Evolutionary conservation across 2,888 invertebrate genomes (phyloP).

Genomic region (Lydus trimaculatus): DNA sequence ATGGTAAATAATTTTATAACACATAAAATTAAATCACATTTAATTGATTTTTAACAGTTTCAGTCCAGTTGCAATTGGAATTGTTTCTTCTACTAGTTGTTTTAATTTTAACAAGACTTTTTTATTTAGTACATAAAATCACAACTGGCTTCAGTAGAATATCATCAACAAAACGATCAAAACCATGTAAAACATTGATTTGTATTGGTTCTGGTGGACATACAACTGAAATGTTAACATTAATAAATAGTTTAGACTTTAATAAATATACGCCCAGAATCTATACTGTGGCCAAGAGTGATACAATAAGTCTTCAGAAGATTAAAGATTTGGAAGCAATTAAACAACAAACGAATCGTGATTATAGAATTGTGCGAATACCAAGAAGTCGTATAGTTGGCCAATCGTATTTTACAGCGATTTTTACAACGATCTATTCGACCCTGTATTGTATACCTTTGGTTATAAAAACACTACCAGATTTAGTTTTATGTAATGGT

Average conservation of each 20-base stretch:
- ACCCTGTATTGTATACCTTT: constrained; percentile 73
- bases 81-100: constrained; percentile 44
- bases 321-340: constrained; percentile 64
- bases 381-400: constrained; percentile 87
- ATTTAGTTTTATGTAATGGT: constrained; percentile 90
- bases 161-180: constrained; percentile 42
- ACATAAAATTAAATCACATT: neutral
- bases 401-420: constrained; percentile 82
- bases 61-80: constrained; percentile 44
- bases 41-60: constrained; percentile 26
- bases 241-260: constrained; percentile 71
- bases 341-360: constrained; percentile 41
- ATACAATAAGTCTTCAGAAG: constrained; percentile 77
- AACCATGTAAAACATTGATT: constrained; percentile 63
- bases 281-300: constrained; percentile 81
- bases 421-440: constrained; percentile 80
- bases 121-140: constrained; percentile 56
- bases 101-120: constrained; percentile 49
- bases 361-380: constrained; percentile 68
- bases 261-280: constrained; percentile 74
- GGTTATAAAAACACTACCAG: constrained; percentile 74
- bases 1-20: neutral
- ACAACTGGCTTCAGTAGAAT: constrained; percentile 53
- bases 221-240: constrained; percentile 90
- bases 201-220: constrained; percentile 89